Base-by-base conservation (phyloP, 2,888 invertebrate genomes). In the Sminthurinus aureus region DNA sequence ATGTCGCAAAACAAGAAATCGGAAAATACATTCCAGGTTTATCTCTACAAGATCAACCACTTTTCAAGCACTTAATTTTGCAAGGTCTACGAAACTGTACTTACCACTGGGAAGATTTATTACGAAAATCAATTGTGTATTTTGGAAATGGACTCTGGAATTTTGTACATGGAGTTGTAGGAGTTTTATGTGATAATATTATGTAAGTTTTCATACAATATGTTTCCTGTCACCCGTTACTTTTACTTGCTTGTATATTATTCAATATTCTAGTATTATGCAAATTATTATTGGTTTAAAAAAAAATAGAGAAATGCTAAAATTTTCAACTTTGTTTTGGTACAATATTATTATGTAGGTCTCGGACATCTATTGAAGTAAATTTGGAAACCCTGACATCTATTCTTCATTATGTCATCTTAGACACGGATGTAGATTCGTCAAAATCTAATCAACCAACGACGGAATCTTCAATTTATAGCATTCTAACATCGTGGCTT, bases 11-110 rank as follows among this genome's bases (percentile, higher is more conserved):
- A 26, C 64, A 77, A 13, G 83, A 83, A 64, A 20, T 22, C 0
- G 83, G 80, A 11, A 83, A 79, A 26, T 84, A 84, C 51, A 58
- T 83, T 51, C 73, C 84, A 52, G 80, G 79, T 22, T 8, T 83
- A 13, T 77, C 80, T 22, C 51, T 84, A 6, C 50, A 76, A 38
- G 79, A 83, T 51, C 84, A 84, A 51, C 84, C 83, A 52, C 26
- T 84, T 15, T 84, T 83, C 78, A 78, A 83, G 38, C 58, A 79
- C 0, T 73, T 83, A 9, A 74, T 84, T n/a, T 22, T 83, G 12
- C 79, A 84, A 76, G 83, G 79, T 20, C 74, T 84, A 13, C 38
- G 26, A 18, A 83, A 84, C 50, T 83, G 83, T 38, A 69, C 83
- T 15, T 69, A 69, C 51, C 83, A 83, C 26, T 83, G 83, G 83